Evolutionary conservation across 2,888 invertebrate genomes (phyloP).

Genomic region (Drosophila siamana): DNA sequence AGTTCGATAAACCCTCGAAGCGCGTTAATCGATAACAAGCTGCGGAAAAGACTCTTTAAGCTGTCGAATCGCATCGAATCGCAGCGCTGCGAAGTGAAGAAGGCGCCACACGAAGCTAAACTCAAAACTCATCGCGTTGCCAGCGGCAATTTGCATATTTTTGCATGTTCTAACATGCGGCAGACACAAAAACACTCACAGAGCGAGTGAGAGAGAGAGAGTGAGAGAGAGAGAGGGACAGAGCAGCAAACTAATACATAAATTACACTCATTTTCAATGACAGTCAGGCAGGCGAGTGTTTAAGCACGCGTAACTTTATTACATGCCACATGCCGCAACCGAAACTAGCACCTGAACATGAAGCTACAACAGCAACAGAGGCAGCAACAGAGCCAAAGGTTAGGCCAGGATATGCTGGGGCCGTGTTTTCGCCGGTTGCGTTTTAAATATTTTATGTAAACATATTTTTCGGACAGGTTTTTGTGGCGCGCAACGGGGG

Average conservation of each 20-base stretch:
- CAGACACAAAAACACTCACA: conserved; percentile 42
- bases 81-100: conserved; percentile 19
- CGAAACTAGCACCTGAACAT: conserved; percentile 3
- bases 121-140: conserved; percentile 74
- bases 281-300: conserved; percentile 63
- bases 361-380: background rate
- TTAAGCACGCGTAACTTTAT: conserved; percentile 72
- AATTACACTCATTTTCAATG: conserved; percentile 78
- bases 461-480: conserved; percentile 58
- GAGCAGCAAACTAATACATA: conserved; percentile 76
- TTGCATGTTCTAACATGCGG: conserved; percentile 75
- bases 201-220: too few species aligned
- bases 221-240: conserved; percentile 15
- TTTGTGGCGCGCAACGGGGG: conserved; percentile 1
- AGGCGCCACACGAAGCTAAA: conserved; percentile 50
- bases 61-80: conserved; percentile 38
- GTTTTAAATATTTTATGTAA: conserved; percentile 78
- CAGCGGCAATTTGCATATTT: conserved; percentile 79
- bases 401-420: conserved; percentile 40
- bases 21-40: conserved; percentile 65
- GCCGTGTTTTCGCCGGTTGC: conserved; percentile 19
- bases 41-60: conserved; percentile 71
- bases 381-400: background rate
- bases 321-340: conserved; percentile 61
- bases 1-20: conserved; percentile 80